phyloP scores from a whole-genome alignment of 2,113 vertebrate species.

The Cariama cristata region DNA sequence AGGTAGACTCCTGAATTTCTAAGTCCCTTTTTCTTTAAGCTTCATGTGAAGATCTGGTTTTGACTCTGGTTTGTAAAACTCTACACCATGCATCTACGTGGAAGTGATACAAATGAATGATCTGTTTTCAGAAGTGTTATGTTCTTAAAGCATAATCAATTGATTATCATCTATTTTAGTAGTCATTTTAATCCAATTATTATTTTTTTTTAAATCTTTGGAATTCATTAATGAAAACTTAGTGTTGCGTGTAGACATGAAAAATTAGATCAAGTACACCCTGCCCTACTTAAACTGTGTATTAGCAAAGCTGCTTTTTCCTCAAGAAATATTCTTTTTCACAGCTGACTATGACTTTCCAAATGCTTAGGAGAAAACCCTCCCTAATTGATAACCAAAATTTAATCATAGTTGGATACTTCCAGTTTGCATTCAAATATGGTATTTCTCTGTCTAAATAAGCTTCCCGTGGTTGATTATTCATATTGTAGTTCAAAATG shows the following conservation, averaged over 20 bases:
- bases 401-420: constrained; percentile 73
- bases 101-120: not conserved
- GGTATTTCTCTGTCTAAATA: constrained; percentile 79
- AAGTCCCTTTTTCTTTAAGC: not conserved
- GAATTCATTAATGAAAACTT: constrained; percentile 77
- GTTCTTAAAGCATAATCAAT: constrained; percentile 71
- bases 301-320: constrained; percentile 40
- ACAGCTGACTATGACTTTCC: constrained; percentile 61
- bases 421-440: constrained; percentile 78
- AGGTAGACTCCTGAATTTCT: not conserved
- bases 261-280: constrained; percentile 60
- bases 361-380: constrained; percentile 62
- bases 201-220: constrained; percentile 71
- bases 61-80: not conserved
- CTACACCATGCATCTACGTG: not conserved
- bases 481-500: constrained; percentile 82
- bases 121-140: constrained; percentile 39
- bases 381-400: constrained; percentile 79
- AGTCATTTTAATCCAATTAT: constrained; percentile 78
- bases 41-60: not conserved
- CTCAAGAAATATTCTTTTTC: constrained; percentile 21
- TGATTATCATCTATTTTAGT: constrained; percentile 76
- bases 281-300: constrained; percentile 66
- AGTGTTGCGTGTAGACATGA: constrained; percentile 65
- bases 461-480: constrained; percentile 78